These are phyloP conservation scores for Pavo muticus DNA, from an alignment of 2,113 vertebrate genomes.

Conservation along the genomic window DNA sequence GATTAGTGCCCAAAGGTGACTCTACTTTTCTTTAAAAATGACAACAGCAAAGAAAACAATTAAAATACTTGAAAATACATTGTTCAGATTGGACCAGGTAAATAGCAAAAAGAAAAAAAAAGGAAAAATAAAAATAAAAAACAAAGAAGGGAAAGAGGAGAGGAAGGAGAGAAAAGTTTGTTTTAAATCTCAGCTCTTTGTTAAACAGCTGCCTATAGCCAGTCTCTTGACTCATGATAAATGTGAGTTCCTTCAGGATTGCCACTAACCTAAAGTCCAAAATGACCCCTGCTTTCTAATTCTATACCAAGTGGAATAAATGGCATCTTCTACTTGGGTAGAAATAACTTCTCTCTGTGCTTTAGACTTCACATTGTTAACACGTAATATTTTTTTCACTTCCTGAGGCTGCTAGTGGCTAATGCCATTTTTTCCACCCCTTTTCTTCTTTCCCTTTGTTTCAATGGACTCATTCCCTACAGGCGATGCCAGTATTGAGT, in stretches of 20 bases:
- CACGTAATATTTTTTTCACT: slow-evolving; percentile 26
- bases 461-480: background rate
- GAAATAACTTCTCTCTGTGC: background rate
- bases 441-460: background rate
- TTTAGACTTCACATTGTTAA: slow-evolving; percentile 12
- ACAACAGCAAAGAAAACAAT: background rate
- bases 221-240: background rate
- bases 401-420: background rate
- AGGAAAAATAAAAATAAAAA: background rate
- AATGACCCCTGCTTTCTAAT: slow-evolving; percentile 17
- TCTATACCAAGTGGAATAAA: slow-evolving; percentile 3
- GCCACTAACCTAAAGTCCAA: background rate
- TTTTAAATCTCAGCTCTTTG: background rate
- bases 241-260: background rate
- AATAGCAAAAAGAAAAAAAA: background rate
- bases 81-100: background rate
- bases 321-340: background rate
- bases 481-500: slow-evolving; percentile 16
- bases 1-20: background rate
- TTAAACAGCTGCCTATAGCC: background rate
- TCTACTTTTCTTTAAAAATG: background rate
- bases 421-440: background rate
- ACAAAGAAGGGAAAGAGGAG: background rate
- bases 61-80: background rate
- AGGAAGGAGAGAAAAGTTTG: no score